A percentile compares a stretch with the other conserved stretches of the same genome.
phyloP scores from a whole-genome alignment of 2,797 vertebrate species.

The Morelia viridis region DNA sequence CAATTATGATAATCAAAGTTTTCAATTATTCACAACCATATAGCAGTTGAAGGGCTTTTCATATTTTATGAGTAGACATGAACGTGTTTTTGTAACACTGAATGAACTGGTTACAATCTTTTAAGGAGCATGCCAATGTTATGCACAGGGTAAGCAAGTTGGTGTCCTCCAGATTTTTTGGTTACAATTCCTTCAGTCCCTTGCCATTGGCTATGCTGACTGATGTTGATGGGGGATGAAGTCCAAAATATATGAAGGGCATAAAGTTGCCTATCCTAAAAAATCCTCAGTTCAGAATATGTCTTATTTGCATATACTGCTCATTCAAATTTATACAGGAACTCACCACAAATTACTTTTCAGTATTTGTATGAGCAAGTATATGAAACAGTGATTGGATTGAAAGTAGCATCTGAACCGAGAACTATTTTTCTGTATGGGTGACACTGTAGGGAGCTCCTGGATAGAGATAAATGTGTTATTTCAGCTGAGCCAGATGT shows the following conservation, averaged over 20 bases:
- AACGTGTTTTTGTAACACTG: neutral
- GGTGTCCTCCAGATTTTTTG: neutral
- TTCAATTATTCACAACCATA: slow-evolving; percentile 29
- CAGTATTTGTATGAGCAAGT: neutral
- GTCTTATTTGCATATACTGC: neutral
- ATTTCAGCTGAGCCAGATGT: neutral
- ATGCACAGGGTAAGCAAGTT: neutral
- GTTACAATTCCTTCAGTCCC: neutral
- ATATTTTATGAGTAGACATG: neutral
- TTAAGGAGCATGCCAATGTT: neutral
- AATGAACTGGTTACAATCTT: neutral
- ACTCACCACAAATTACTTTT: neutral
- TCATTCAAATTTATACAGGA: neutral
- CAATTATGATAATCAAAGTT: neutral
- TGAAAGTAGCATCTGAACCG: neutral
- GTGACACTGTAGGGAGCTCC: neutral
- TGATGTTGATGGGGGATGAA: neutral
- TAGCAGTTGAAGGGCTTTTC: neutral
- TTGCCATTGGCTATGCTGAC: neutral
- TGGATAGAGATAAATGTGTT: neutral
- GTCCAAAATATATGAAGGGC: neutral
- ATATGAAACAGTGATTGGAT: neutral
- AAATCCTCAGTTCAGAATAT: neutral
- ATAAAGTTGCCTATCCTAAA: neutral
- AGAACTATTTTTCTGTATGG: neutral